Evolutionary conservation across 2,113 vertebrate species (phyloP), one percentile per base, ranked within the genome.

Genomic region (Rhinoderma darwinii): DNA sequence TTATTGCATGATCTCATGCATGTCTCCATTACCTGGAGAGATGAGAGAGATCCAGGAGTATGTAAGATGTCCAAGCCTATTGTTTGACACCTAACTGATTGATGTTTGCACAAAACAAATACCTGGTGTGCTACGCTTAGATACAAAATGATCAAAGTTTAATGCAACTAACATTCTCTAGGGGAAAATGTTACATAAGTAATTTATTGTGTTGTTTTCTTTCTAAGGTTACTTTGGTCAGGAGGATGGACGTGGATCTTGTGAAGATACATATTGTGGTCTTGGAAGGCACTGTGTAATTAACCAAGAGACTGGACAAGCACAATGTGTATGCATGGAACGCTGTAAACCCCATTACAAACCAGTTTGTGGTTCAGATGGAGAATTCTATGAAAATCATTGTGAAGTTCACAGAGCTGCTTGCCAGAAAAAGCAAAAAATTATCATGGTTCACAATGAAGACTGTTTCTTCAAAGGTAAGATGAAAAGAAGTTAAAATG

Each of bases 381-480:
- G 97, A 47, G 95, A 96, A 89, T 96, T 98, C 85, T 99, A 99
- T 88, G 94, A 95, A 91, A 99, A 99, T 92, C 98, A 99, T 84
- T 99, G 98, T 15, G 96, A 99, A 89, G 96, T 98, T 18, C 98
- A 99, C 89, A 92, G 95, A 50, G 94, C 97, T 18, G 96, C 98
- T n/a, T 99, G 98, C 73, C 88, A 97, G 89, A 92, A 94, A 88
- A 96, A 92, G 54, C 95, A 95, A 70, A 96, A 95, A 91, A 93
- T 99, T 43, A 96, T 96, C 91, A 96, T 99, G 88, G 93, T 97
- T 84, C 98, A 98, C 92, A 96, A 95, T 0, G 96, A 98, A 90
- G 97, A 97, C 89, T 99, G 98, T 89, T 98, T 99, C 93, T 97
- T 98, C 89, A 97, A 96, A 96, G 97, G 98, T 99, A 95, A 91